These are phyloP conservation scores for Rhinophrynus dorsalis DNA, from an alignment of 2,797 vertebrate species.

Conservation along the genomic window DNA sequence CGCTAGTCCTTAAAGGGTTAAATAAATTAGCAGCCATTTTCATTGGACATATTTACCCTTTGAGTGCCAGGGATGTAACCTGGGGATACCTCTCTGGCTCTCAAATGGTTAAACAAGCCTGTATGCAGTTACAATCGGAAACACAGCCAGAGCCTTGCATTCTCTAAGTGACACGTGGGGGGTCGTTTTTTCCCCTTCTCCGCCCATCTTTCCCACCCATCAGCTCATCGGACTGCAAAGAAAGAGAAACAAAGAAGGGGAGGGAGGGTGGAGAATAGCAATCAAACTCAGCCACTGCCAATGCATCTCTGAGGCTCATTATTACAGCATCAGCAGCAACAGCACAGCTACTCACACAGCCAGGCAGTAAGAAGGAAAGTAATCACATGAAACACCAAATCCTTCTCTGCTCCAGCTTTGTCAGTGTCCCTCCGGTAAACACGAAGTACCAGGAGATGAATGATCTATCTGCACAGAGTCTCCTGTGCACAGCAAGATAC, in stretches of 20 bases:
- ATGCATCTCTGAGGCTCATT: constrained; percentile 18
- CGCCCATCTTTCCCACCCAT: constrained; percentile 36
- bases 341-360: constrained; percentile 23
- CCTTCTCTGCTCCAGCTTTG: not conserved
- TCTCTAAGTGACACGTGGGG: no score
- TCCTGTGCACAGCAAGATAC: no score
- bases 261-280: constrained; percentile 27
- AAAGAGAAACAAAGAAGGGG: constrained; percentile 39
- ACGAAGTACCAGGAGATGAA: no score
- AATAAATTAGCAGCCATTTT: no score
- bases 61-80: no score
- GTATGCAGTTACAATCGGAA: not conserved
- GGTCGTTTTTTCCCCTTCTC: constrained; percentile 35
- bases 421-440: not conserved
- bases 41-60: no score
- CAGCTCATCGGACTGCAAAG: constrained; percentile 43
- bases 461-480: not conserved
- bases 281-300: constrained; percentile 29
- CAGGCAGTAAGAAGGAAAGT: constrained; percentile 1
- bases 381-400: not conserved
- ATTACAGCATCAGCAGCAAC: constrained; percentile 13
- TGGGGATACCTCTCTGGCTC: no score
- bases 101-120: no score
- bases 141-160: constrained; percentile 1
- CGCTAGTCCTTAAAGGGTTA: no score